Evolutionary conservation across 2,113 vertebrate species (phyloP).

Genomic region (Cheirogaleus medius): DNA sequence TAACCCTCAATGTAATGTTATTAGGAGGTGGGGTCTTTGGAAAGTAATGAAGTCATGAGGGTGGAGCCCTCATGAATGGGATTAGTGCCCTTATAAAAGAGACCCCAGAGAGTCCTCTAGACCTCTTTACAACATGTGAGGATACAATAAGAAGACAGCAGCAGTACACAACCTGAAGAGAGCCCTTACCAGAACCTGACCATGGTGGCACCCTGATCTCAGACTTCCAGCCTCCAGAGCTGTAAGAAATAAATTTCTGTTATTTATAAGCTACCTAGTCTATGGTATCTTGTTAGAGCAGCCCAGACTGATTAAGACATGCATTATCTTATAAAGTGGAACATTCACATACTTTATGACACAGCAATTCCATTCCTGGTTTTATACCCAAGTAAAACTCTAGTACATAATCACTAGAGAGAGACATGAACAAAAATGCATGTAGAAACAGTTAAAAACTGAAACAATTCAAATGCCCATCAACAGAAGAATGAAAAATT

Average conservation of each 20-base stretch:
- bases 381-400: background rate
- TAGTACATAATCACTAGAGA: background rate
- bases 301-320: background rate
- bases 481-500: background rate
- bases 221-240: background rate
- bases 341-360: background rate
- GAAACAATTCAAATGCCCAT: background rate
- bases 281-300: background rate
- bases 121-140: background rate
- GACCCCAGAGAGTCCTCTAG: background rate
- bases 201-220: background rate
- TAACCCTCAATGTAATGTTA: background rate
- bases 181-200: background rate
- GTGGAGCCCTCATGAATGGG: background rate
- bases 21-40: background rate
- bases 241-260: background rate
- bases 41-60: background rate
- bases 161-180: background rate
- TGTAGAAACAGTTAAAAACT: background rate
- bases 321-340: background rate
- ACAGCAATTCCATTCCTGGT: background rate
- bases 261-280: background rate
- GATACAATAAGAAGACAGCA: background rate
- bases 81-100: background rate
- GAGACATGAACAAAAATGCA: background rate